These are phyloP conservation scores for Helobdella robusta DNA, from an alignment of 2,888 invertebrate species.

Conservation along the genomic window DNA sequence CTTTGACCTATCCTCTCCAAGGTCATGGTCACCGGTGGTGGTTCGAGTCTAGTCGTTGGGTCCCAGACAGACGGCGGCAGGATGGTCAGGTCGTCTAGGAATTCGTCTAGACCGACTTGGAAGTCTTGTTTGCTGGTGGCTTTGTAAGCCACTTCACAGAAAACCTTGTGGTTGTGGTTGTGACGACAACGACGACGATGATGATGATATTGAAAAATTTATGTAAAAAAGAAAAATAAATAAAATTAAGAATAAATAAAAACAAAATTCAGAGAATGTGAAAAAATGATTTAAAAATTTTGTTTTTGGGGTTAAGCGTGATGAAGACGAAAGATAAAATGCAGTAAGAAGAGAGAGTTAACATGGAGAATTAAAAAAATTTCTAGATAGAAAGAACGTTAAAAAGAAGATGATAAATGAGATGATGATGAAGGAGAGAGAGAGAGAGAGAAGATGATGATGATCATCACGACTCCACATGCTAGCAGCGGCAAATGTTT, in stretches of 20 bases:
- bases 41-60: constrained; percentile 63
- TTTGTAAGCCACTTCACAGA: constrained; percentile 47
- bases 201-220: not conserved
- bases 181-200: not conserved
- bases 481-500: no score
- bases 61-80: constrained; percentile 97
- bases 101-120: constrained; percentile 87
- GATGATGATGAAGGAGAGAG: no score
- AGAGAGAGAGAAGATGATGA: no score
- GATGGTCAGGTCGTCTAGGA: constrained; percentile 67
- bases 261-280: not conserved
- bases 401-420: no score
- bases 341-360: no score
- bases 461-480: no score
- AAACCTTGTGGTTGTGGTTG: no score
- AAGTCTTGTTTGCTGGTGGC: constrained; percentile 65
- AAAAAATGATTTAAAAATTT: not conserved
- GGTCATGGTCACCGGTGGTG: constrained; percentile 37
- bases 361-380: no score
- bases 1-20: constrained; percentile 13
- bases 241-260: not conserved
- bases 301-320: no score
- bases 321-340: no score
- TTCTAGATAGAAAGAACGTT: no score
- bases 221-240: not conserved